Conservation (phyloP, 2,888 invertebrate genomes). For the Cabera pusaria region DNA sequence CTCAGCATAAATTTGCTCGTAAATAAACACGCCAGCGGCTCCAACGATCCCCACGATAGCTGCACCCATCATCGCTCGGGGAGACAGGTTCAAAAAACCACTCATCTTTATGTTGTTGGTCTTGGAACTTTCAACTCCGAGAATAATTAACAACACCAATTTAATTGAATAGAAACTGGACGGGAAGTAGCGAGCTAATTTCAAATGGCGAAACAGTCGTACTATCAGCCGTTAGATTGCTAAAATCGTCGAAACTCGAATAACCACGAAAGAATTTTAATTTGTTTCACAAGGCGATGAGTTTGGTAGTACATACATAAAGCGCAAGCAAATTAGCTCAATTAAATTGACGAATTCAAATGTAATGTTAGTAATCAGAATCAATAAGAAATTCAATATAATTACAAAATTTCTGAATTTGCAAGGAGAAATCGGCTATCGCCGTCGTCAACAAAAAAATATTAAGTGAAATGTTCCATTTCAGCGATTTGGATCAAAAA, state of each 20-base stretch:
- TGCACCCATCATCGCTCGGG: conserved; percentile 70
- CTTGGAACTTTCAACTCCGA: neutral
- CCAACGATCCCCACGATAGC: conserved; percentile 77
- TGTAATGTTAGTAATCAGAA: too few relatives aligned
- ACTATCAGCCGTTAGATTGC: conserved; percentile 1
- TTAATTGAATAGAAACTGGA: neutral
- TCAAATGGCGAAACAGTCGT: conserved; percentile 1
- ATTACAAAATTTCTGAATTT: too few relatives aligned
- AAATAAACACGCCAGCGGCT: conserved; percentile 75
- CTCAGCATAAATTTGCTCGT: conserved; percentile 76
- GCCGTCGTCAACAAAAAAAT: too few relatives aligned
- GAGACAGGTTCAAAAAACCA: conserved; percentile 46
- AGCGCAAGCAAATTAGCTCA: too few relatives aligned
- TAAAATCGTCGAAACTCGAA: neutral
- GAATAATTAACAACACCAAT: neutral
- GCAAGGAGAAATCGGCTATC: too few relatives aligned
- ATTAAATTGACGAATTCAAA: too few relatives aligned
- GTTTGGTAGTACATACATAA: too few relatives aligned
- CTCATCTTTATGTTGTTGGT: conserved; percentile 25
- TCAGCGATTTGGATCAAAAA: too few relatives aligned
- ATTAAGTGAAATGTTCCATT: too few relatives aligned
- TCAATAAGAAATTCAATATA: too few relatives aligned
- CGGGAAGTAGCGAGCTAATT: conserved; percentile 1
- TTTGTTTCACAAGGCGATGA: too few relatives aligned
- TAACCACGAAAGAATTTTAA: conserved; percentile 1